Evolutionary conservation across 92 coral and sea anemone genomes (phyloP).

Genomic region (Zoanthus sociatus): DNA sequence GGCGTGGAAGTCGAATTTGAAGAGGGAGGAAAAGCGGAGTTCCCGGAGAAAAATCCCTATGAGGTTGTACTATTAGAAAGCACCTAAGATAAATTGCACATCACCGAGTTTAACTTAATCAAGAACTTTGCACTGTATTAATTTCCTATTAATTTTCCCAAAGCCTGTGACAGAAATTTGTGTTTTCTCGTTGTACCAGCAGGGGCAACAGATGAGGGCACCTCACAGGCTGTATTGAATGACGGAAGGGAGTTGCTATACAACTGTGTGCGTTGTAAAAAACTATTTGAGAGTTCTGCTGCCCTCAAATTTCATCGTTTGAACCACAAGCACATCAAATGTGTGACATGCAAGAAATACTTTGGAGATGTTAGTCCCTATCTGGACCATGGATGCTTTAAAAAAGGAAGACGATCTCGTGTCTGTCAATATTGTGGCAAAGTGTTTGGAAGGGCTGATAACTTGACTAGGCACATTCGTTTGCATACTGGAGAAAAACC

Average conservation of each 20-base stretch:
- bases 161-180: not conserved
- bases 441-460: not conserved
- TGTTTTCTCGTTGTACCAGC: not conserved
- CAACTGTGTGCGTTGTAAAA: not conserved
- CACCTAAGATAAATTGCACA: not conserved
- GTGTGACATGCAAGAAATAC: not conserved
- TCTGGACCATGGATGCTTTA: not conserved
- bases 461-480: not conserved
- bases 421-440: conserved; percentile 5
- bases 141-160: not conserved
- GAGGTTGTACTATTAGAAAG: too few species aligned
- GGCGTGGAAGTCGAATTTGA: too few species aligned
- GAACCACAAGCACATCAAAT: conserved; percentile 5
- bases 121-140: not conserved
- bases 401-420: not conserved
- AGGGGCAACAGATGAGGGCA: not conserved
- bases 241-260: not conserved
- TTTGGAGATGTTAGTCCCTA: not conserved
- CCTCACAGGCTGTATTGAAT: not conserved
- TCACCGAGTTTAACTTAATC: not conserved
- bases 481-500: conserved; percentile 12
- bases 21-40: too few species aligned
- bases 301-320: not conserved
- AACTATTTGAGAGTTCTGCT: not conserved
- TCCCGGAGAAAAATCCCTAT: too few species aligned